These are phyloP conservation scores for Miniopterus natalensis DNA, from an alignment of 2,113 vertebrate genomes.

Conservation along the genomic window DNA sequence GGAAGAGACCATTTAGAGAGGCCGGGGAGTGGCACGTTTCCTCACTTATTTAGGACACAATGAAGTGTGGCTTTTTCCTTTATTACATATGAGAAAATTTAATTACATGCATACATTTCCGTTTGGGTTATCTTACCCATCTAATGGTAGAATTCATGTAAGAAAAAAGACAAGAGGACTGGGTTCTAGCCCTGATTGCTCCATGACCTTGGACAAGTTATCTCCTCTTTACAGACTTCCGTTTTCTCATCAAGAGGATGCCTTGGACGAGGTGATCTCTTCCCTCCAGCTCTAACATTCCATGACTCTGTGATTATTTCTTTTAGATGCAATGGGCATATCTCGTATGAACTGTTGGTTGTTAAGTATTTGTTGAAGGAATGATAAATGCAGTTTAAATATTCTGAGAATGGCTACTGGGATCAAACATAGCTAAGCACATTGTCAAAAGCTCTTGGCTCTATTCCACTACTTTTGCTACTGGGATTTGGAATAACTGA, in stretches of 20 bases:
- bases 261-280: background rate
- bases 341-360: background rate
- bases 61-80: background rate
- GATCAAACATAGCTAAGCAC: background rate
- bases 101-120: background rate
- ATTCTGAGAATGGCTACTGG: constrained; percentile 18
- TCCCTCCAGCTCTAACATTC: background rate
- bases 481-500: background rate
- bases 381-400: constrained; percentile 8
- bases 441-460: constrained; percentile 13
- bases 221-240: background rate
- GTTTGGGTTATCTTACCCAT: background rate
- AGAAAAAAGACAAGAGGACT: background rate
- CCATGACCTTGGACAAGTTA: background rate
- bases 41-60: background rate
- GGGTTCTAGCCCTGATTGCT: background rate
- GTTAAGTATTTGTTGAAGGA: constrained; percentile 25
- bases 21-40: background rate
- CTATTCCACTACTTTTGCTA: background rate
- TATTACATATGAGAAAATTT: background rate
- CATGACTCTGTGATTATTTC: background rate
- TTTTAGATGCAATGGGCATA: constrained; percentile 1
- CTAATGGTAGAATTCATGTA: background rate
- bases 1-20: background rate
- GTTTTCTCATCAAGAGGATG: background rate